These are phyloP conservation scores for Daboia siamensis DNA, from an alignment of 2,113 vertebrate species.

Conservation along the genomic window DNA sequence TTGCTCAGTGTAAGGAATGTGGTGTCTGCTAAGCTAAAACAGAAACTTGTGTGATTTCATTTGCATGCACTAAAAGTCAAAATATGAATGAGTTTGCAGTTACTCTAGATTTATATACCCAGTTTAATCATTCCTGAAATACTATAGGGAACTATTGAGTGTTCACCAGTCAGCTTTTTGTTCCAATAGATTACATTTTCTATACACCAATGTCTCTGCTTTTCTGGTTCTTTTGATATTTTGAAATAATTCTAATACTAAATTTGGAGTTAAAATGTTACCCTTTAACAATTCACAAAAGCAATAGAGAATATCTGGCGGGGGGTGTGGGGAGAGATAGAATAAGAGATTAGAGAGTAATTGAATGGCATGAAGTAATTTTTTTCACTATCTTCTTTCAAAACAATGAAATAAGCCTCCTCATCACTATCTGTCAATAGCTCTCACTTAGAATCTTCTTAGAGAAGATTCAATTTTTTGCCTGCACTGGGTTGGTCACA, in stretches of 20 bases:
- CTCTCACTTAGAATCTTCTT: neutral
- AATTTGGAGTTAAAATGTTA: slow-evolving; percentile 28
- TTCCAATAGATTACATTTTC: slow-evolving; percentile 53
- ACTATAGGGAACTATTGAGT: slow-evolving; percentile 56
- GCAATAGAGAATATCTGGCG: neutral
- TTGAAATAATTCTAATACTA: slow-evolving; percentile 22
- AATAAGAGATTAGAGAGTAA: neutral
- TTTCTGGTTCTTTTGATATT: slow-evolving; percentile 43
- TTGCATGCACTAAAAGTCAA: slow-evolving; percentile 52
- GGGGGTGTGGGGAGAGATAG: too few species aligned
- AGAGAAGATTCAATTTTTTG: neutral
- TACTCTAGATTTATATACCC: slow-evolving; percentile 54
- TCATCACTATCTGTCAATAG: neutral
- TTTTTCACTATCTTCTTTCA: neutral
- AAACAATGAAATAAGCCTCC: neutral
- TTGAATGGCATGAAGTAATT: neutral
- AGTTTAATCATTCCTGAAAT: slow-evolving; percentile 59
- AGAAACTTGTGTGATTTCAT: slow-evolving; percentile 49
- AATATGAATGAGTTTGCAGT: slow-evolving; percentile 44
- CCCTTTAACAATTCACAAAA: neutral
- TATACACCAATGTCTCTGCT: slow-evolving; percentile 21
- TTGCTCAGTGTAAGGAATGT: slow-evolving; percentile 37
- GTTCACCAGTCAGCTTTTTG: slow-evolving; percentile 50
- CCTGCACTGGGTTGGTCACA: too few species aligned
- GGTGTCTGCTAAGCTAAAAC: slow-evolving; percentile 47